Evolutionary conservation across 2,797 vertebrate genomes (phyloP).

Genomic region (Cuculus canorus): DNA sequence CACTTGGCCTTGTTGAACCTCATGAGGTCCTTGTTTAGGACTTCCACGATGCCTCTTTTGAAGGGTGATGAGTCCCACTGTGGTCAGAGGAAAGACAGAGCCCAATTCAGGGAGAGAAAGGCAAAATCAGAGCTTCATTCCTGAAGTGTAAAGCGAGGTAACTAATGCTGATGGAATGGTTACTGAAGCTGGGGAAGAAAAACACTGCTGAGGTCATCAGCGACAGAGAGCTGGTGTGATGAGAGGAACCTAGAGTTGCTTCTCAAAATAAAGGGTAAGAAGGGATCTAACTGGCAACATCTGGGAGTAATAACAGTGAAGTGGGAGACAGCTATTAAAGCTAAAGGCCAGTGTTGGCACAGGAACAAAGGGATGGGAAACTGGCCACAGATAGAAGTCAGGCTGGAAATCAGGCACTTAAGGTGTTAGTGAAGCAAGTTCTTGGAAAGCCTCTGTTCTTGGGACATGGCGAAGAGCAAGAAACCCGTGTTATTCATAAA

Average conservation of each 20-base stretch:
- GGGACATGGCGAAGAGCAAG: not conserved
- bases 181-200: not conserved
- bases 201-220: not conserved
- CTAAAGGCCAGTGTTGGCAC: conserved; percentile 8
- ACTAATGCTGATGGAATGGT: not conserved
- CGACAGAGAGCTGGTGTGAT: not conserved
- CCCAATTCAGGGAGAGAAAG: not conserved
- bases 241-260: not conserved
- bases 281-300: not conserved
- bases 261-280: not conserved
- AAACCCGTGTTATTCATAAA: not conserved
- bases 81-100: not conserved
- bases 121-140: not conserved
- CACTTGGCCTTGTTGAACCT: no score
- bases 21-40: not conserved
- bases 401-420: not conserved
- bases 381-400: not conserved
- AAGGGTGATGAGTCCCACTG: not conserved
- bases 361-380: conserved; percentile 22
- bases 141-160: not conserved
- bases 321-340: conserved; percentile 20
- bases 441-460: not conserved
- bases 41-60: not conserved
- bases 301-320: conserved; percentile 20
- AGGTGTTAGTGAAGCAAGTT: not conserved